Conservation (phyloP, 1,140 invertebrate species). For the Pseudachorutes palmiensis region DNA sequence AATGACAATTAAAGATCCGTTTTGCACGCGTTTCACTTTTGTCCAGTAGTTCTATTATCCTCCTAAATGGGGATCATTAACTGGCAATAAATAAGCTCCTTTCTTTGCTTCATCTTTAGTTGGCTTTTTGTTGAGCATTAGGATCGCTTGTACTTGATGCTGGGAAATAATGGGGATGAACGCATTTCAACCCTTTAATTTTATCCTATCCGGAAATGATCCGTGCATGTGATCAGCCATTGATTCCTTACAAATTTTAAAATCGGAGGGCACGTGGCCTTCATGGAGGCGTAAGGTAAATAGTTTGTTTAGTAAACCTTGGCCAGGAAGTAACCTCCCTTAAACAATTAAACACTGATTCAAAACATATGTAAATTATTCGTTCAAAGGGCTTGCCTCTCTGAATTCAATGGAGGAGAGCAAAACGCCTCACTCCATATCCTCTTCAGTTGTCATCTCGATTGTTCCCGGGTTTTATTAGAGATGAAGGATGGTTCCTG, state of each 20-base stretch:
- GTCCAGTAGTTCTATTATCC: background rate
- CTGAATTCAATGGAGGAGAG: background rate
- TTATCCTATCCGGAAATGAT: background rate
- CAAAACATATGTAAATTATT: constrained; percentile 8
- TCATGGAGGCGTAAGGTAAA: constrained; percentile 1
- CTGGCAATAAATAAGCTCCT: background rate
- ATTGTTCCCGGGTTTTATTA: background rate
- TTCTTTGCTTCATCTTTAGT: background rate
- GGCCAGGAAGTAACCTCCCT: constrained; percentile 4
- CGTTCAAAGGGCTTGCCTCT: background rate
- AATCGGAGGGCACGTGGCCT: background rate
- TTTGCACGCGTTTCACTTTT: background rate
- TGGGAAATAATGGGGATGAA: background rate
- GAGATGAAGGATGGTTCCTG: background rate
- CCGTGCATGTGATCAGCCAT: no score
- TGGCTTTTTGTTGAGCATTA: background rate
- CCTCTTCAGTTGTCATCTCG: constrained; percentile 2
- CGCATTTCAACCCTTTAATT: background rate
- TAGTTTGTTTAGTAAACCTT: constrained; percentile 3
- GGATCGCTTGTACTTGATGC: no score
- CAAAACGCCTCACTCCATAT: background rate
- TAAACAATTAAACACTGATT: constrained; percentile 9
- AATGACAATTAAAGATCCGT: background rate
- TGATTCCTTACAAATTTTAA: background rate
- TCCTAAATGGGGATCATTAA: constrained; percentile 6